Percentiles rank a stretch among this genome's conserved stretches.
These are phyloP conservation scores for Antennarius maculatus DNA, from an alignment of 2,797 vertebrate genomes.

Conservation along the genomic window DNA sequence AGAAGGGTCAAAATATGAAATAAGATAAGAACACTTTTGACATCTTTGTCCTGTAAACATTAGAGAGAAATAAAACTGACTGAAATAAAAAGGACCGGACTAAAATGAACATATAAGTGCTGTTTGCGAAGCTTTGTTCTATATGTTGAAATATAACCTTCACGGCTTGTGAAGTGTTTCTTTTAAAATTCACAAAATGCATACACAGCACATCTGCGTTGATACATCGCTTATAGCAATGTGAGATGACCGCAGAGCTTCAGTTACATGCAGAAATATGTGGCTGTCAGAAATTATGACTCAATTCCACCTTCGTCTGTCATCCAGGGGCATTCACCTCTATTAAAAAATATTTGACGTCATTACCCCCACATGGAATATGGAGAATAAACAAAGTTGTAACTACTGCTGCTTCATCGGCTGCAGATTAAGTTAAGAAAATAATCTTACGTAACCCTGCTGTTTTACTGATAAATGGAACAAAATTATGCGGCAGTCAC, in stretches of 20 bases:
- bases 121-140: too few relatives aligned
- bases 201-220: neutral
- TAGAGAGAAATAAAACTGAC: too few relatives aligned
- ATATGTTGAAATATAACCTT: neutral
- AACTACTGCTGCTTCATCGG: slow-evolving; percentile 17
- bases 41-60: too few relatives aligned
- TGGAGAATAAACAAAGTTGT: slow-evolving; percentile 29
- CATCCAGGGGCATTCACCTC: slow-evolving; percentile 18
- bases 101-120: too few relatives aligned
- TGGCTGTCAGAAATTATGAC: slow-evolving; percentile 26
- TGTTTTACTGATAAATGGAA: slow-evolving; percentile 10
- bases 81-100: too few relatives aligned
- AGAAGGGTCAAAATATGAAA: too few relatives aligned
- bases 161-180: slow-evolving; percentile 10
- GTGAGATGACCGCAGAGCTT: slow-evolving; percentile 17
- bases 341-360: slow-evolving; percentile 15
- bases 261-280: slow-evolving; percentile 27
- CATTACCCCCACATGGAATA: slow-evolving; percentile 11
- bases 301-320: slow-evolving; percentile 20
- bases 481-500: neutral
- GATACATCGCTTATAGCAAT: neutral
- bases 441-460: slow-evolving; percentile 25
- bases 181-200: slow-evolving; percentile 16
- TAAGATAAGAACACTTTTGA: too few relatives aligned
- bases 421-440: slow-evolving; percentile 27